These are phyloP conservation scores for Syngnathus typhle DNA, from an alignment of 2,113 vertebrate genomes.

Conservation along the genomic window DNA sequence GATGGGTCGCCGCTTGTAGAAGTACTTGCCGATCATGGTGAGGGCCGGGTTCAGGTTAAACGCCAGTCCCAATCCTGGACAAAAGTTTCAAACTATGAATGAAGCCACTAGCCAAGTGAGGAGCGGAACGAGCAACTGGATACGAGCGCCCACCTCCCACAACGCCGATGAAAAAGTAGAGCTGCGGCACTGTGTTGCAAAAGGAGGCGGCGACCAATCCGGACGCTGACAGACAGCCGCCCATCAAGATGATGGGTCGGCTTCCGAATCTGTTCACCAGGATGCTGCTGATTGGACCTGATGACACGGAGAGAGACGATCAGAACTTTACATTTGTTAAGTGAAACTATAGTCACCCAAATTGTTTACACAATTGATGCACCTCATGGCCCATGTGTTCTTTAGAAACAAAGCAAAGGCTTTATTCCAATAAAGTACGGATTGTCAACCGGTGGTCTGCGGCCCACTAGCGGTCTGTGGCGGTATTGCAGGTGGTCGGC, in stretches of 20 bases:
- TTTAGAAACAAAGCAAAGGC: too few relatives aligned
- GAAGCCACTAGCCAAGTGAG: accelerated
- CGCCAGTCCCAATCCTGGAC: slow-evolving; percentile 85
- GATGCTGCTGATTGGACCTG: slow-evolving; percentile 93
- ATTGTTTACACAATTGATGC: too few relatives aligned
- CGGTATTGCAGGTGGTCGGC: too few relatives aligned
- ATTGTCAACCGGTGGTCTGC: too few relatives aligned
- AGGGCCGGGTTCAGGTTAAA: slow-evolving; percentile 96
- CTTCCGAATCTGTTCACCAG: slow-evolving; percentile 93
- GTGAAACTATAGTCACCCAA: too few relatives aligned
- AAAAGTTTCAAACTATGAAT: neutral
- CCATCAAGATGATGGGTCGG: slow-evolving; percentile 82
- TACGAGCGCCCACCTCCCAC: slow-evolving; percentile 79
- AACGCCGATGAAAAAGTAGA: slow-evolving; percentile 92
- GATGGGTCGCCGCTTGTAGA: slow-evolving; percentile 85
- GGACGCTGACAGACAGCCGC: slow-evolving; percentile 77
- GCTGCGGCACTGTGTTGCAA: slow-evolving; percentile 83
- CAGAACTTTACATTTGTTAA: neutral
- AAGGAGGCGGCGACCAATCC: slow-evolving; percentile 85
- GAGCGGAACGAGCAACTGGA: neutral
- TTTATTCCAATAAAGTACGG: too few relatives aligned
- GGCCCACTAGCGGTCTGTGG: too few relatives aligned
- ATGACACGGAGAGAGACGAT: too few relatives aligned
- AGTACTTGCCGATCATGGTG: slow-evolving; percentile 98
- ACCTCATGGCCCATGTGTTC: too few relatives aligned